Conservation (phyloP, 1,140 invertebrate genomes). For the Hylyphantes graminicola region DNA sequence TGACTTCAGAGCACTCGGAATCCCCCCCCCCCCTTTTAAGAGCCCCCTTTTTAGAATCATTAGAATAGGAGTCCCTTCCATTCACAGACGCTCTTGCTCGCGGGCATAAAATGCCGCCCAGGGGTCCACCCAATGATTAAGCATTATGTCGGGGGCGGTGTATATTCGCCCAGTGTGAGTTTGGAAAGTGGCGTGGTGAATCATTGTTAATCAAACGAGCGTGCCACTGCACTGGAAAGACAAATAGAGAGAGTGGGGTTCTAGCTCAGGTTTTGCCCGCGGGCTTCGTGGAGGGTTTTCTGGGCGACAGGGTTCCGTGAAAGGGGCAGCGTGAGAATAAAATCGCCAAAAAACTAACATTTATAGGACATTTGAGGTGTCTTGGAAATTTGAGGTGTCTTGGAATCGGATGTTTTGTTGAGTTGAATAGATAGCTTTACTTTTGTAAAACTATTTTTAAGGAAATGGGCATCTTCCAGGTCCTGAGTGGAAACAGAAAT, state of each 20-base stretch:
- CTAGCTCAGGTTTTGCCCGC: neutral
- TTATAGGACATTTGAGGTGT: neutral
- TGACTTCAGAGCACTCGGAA: constrained; percentile 3
- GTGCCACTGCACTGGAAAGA: constrained; percentile 39
- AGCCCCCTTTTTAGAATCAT: constrained; percentile 11
- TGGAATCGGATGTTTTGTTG: neutral
- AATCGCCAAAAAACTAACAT: neutral
- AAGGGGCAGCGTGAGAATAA: constrained; percentile 9
- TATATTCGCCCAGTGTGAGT: too few relatives aligned
- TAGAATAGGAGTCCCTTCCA: neutral
- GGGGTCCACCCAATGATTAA: constrained; percentile 43
- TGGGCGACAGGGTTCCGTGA: constrained; percentile 31
- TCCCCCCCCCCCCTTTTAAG: neutral
- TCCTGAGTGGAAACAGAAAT: too few relatives aligned
- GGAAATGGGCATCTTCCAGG: neutral
- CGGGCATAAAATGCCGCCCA: constrained; percentile 28
- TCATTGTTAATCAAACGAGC: constrained; percentile 57
- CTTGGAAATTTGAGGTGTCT: neutral
- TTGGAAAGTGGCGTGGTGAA: constrained; percentile 11
- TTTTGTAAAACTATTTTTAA: neutral
- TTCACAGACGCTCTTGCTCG: constrained; percentile 12
- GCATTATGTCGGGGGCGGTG: constrained; percentile 35
- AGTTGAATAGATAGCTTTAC: neutral
- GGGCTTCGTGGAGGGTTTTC: constrained; percentile 6
- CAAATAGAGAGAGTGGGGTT: constrained; percentile 27